Percentiles rank a stretch among this genome's conserved stretches.
These are phyloP conservation scores for Leptoclinus maculatus DNA, from an alignment of 2,797 vertebrate species.

Conservation along the genomic window DNA sequence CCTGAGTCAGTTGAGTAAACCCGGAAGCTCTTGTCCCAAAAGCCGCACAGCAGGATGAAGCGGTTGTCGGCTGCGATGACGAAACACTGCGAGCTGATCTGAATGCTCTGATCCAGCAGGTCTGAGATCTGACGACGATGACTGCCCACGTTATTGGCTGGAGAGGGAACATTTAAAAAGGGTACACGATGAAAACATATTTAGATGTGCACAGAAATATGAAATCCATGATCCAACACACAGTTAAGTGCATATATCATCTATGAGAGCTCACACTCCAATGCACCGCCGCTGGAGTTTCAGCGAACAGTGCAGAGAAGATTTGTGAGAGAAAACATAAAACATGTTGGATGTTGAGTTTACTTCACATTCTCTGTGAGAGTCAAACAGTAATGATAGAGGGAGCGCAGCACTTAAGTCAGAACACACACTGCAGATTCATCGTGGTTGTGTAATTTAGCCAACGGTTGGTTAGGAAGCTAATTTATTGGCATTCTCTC, in stretches of 20 bases:
- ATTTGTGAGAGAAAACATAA: conserved; percentile 70
- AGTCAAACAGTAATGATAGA: conserved; percentile 49
- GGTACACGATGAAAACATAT: conserved; percentile 9
- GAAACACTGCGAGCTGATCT: conserved; percentile 96
- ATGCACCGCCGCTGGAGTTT: conserved; percentile 35
- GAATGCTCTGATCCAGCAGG: conserved; percentile 97
- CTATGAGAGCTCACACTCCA: conserved; percentile 22
- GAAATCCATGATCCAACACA: conserved; percentile 12
- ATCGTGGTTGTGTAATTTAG: conserved; percentile 43
- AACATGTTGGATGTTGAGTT: conserved; percentile 65
- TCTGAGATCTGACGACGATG: conserved; percentile 96
- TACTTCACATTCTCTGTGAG: conserved; percentile 64
- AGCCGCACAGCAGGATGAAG: conserved; percentile 96
- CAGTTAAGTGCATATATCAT: conserved; percentile 16
- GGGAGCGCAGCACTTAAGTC: conserved; percentile 29
- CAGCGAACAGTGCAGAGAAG: conserved; percentile 36
- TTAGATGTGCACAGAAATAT: not conserved
- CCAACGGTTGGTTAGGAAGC: conserved; percentile 26
- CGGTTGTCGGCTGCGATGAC: conserved; percentile 96
- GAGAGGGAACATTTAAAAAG: conserved; percentile 2
- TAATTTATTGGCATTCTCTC: conserved; percentile 55
- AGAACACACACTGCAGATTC: conserved; percentile 37
- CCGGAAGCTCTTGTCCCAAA: conserved; percentile 99
- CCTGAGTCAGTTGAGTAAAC: conserved; percentile 97
- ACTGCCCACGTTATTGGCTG: conserved; percentile 89